Percentiles rank a stretch among this genome's conserved stretches.
phyloP scores from a whole-genome alignment of 2,888 invertebrate genomes.

The Vanessa cardui region DNA sequence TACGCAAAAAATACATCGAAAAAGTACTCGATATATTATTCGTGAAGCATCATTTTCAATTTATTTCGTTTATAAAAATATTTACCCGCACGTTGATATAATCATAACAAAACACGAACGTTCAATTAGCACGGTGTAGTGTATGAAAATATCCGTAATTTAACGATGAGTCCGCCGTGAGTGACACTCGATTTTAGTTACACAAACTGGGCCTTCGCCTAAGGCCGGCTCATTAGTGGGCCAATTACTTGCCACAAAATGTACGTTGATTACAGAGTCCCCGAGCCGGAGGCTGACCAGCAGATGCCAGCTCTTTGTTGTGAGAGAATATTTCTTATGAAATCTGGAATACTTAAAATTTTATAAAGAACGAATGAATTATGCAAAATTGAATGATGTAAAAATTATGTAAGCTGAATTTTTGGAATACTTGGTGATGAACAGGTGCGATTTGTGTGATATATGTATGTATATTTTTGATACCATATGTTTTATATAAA shows the following conservation, averaged over 20 bases:
- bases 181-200: conserved; percentile 72
- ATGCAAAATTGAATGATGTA: conserved; percentile 16
- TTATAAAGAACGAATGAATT: conserved; percentile 13
- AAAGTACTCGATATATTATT: too few relatives aligned
- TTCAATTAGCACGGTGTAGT: conserved; percentile 9
- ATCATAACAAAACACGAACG: conserved; percentile 10
- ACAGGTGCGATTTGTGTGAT: conserved; percentile 27
- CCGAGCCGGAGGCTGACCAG: conserved; percentile 61
- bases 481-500: not conserved
- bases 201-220: conserved; percentile 75
- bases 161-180: conserved; percentile 45
- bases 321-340: conserved; percentile 51
- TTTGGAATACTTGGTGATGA: not conserved
- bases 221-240: conserved; percentile 73
- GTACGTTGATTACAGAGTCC: conserved; percentile 73
- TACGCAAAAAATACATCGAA: too few relatives aligned
- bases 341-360: conserved; percentile 50
- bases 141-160: conserved; percentile 28
- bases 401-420: not conserved
- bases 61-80: not conserved
- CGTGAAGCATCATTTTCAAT: not conserved
- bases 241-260: conserved; percentile 77
- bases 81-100: not conserved
- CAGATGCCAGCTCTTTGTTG: conserved; percentile 73
- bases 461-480: not conserved